Evolutionary conservation across 2,797 vertebrate species (phyloP), one percentile per base, ranked within the genome.

Genomic region (Tenualosa thibaudeaui): DNA sequence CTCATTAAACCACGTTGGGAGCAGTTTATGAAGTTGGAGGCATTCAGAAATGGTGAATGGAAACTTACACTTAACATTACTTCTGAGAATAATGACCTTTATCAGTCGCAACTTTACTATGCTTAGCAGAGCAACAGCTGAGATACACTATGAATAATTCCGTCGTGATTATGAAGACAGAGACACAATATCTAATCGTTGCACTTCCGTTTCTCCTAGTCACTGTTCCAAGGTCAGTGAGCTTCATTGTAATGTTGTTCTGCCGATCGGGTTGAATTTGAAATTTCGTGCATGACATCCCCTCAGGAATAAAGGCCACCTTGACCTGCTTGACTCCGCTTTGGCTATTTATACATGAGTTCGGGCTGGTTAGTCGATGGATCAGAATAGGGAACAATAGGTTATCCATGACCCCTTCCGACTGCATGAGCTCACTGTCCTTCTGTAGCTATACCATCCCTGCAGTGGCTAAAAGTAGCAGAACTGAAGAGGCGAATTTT

Each of bases 221-320:
- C 89, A 89, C 26, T 88, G 85, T 84, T 87, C 92, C 88, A 93
- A 93, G 92, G 94, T 92, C 90, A 87, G 85, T 40, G 58, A 81
- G 78, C 84, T 86, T 68, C 82, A 89, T 88, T 91, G 81, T 84
- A 91, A 88, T 86, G 50, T 78, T 86, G 50, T 78, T 46, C 71
- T 78, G 71, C 71, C 46, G 81, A 86, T 40, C 51, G 81, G 81
- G 81, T 65, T 90, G 89, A 90, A 93, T 93, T 90, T 92, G 86
- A 90, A 91, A 91, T 90, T 26, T 82, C 17, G 17, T 19, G 17
- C 81, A 86, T 86, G 84, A 56, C 22, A 24, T 88, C 85, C 84
- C 82, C 65, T 53, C 46, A 83, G 58, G 84, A 84, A 81, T 7
- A 49, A 62, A 40, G 83, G 50, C 86, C 65, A 78, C 84, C 75